A percentile compares a stretch with the other conserved stretches of the same genome.
These are phyloP conservation scores for Cololabis saira DNA, from an alignment of 2,113 vertebrate species.

Conservation along the genomic window DNA sequence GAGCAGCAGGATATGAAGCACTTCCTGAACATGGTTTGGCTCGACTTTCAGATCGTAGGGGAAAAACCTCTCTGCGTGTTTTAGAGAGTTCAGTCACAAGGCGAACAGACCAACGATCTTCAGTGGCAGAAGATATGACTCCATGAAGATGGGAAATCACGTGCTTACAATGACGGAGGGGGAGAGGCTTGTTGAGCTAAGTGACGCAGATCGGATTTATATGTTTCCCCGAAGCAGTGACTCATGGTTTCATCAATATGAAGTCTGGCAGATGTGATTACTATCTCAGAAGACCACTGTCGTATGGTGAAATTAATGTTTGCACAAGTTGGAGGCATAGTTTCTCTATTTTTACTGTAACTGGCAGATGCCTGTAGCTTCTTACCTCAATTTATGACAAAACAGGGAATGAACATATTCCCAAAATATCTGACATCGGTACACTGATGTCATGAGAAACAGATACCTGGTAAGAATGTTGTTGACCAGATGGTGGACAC, in stretches of 20 bases:
- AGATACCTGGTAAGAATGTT: conserved; percentile 6
- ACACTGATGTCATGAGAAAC: neutral
- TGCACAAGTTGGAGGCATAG: no score
- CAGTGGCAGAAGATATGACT: conserved; percentile 27
- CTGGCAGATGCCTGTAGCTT: no score
- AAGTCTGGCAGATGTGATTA: conserved; percentile 1
- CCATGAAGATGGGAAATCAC: conserved; percentile 42
- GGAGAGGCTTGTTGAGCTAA: conserved; percentile 5
- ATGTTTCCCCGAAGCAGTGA: neutral
- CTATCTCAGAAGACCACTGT: no score
- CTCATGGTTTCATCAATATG: conserved; percentile 2
- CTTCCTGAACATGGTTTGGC: conserved; percentile 8
- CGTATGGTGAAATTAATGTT: no score
- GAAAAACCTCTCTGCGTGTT: conserved; percentile 20
- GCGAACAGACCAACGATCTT: conserved; percentile 48
- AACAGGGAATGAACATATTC: no score
- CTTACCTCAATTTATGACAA: no score
- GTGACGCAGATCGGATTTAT: conserved; percentile 1
- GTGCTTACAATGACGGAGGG: conserved; percentile 7
- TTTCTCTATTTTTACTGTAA: no score
- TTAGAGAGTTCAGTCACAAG: conserved; percentile 52
- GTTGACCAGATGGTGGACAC: conserved; percentile 11
- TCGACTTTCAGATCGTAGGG: conserved; percentile 11
- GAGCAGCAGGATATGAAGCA: conserved; percentile 5
- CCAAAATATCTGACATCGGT: neutral